phyloP scores from a whole-genome alignment of 2,797 vertebrate genomes.

The Danio albolineatus region DNA sequence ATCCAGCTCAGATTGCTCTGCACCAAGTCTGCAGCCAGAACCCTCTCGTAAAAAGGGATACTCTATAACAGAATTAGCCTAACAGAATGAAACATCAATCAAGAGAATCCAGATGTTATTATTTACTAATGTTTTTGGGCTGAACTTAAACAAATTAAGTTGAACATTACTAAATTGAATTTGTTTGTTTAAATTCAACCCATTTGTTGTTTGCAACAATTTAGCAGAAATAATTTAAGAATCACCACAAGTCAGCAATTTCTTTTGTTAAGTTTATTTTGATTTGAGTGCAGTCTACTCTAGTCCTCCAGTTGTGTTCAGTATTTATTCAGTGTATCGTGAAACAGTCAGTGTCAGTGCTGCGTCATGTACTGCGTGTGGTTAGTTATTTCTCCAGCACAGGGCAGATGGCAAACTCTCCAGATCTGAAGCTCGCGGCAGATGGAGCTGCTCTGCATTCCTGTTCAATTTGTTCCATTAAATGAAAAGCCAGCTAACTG shows the following conservation, averaged over 20 bases:
- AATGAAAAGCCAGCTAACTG: neutral
- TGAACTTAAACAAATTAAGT: too few species aligned
- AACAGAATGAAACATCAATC: neutral
- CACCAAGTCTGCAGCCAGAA: too few species aligned
- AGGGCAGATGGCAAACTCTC: slow-evolving; percentile 14
- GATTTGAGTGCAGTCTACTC: neutral
- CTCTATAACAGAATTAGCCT: too few species aligned
- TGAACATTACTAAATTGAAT: too few species aligned
- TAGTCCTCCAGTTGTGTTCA: neutral
- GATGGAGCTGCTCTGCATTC: slow-evolving; percentile 25
- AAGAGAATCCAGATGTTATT: neutral
- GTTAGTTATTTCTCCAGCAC: neutral
- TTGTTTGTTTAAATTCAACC: too few species aligned
- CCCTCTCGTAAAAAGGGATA: too few species aligned
- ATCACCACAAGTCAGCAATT: neutral
- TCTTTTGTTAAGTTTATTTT: neutral
- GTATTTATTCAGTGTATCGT: neutral
- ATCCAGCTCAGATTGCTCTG: too few species aligned
- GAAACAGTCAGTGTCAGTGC: neutral
- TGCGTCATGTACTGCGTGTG: neutral
- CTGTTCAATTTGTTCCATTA: slow-evolving; percentile 5
- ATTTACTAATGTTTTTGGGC: too few species aligned
- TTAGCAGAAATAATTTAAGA: neutral
- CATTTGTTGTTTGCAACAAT: too few species aligned
- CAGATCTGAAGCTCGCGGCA: neutral